phyloP scores from a whole-genome alignment of 2,797 vertebrate genomes.

The Myotis planiceps region DNA sequence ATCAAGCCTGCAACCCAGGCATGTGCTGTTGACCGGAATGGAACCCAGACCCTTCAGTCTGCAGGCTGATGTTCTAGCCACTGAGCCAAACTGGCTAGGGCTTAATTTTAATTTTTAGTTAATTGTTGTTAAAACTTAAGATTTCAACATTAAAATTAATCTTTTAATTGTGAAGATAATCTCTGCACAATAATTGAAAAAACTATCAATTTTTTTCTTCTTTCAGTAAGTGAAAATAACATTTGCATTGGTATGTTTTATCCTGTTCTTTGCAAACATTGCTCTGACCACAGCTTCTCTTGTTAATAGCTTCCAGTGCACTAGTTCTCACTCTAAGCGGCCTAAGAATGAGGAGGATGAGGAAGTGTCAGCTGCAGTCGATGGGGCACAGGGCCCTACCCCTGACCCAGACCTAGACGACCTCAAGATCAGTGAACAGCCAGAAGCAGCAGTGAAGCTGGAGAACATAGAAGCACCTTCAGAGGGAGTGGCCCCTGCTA shows the following conservation, averaged over 20 bases:
- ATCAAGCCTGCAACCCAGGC: too few species aligned
- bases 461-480: conserved; percentile 82
- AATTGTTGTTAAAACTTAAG: conserved; percentile 58
- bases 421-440: conserved; percentile 88
- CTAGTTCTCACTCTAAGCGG: conserved; percentile 93
- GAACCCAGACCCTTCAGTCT: too few species aligned
- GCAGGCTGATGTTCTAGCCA: too few species aligned
- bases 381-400: conserved; percentile 83
- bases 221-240: conserved; percentile 79
- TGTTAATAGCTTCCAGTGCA: conserved; percentile 88
- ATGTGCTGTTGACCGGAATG: too few species aligned
- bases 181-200: conserved; percentile 81
- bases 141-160: conserved; percentile 64
- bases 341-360: conserved; percentile 91
- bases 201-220: conserved; percentile 63
- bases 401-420: conserved; percentile 82
- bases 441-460: conserved; percentile 79
- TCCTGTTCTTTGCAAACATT: conserved; percentile 81
- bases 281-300: conserved; percentile 83
- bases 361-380: conserved; percentile 84
- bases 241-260: conserved; percentile 81
- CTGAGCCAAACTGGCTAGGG: too few species aligned
- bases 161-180: conserved; percentile 78
- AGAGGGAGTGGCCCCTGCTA: conserved; percentile 85
- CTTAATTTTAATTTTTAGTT: conserved; percentile 68